These are phyloP conservation scores for Sandelia bainsii DNA, from an alignment of 2,797 vertebrate genomes.

Conservation along the genomic window DNA sequence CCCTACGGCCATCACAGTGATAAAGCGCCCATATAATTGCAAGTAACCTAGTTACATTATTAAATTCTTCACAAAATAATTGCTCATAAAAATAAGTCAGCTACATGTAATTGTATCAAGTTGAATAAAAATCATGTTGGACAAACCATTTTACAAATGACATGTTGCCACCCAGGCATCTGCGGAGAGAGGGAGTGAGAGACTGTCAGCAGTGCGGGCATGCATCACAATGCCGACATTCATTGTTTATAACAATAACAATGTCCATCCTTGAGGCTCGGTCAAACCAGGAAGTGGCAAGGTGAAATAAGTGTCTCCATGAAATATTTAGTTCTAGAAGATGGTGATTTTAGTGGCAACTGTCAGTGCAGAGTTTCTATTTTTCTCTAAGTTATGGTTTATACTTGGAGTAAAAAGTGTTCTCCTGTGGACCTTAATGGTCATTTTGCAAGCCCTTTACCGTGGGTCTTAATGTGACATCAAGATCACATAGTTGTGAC, in stretches of 20 bases:
- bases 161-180: background rate
- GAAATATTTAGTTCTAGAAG: background rate
- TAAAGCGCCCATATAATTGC: slow-evolving; percentile 22
- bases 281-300: background rate
- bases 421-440: background rate
- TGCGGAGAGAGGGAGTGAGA: slow-evolving; percentile 3
- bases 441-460: background rate
- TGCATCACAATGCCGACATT: slow-evolving; percentile 6
- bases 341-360: background rate
- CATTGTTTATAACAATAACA: slow-evolving; percentile 20
- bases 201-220: background rate
- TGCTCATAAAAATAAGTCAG: slow-evolving; percentile 22
- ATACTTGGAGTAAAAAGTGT: background rate
- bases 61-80: slow-evolving; percentile 23
- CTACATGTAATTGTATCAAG: background rate
- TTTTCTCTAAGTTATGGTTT: background rate
- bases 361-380: too few species aligned
- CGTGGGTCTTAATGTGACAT: background rate
- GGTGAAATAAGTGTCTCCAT: background rate
- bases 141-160: background rate
- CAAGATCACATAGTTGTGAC: background rate
- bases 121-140: background rate
- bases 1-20: slow-evolving; percentile 4
- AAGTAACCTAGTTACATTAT: slow-evolving; percentile 13
- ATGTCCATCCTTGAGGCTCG: background rate